Evolutionary conservation across 2,888 invertebrate genomes (phyloP), one percentile per base, ranked within the genome.

Genomic region (Eremobia ochroleuca): DNA sequence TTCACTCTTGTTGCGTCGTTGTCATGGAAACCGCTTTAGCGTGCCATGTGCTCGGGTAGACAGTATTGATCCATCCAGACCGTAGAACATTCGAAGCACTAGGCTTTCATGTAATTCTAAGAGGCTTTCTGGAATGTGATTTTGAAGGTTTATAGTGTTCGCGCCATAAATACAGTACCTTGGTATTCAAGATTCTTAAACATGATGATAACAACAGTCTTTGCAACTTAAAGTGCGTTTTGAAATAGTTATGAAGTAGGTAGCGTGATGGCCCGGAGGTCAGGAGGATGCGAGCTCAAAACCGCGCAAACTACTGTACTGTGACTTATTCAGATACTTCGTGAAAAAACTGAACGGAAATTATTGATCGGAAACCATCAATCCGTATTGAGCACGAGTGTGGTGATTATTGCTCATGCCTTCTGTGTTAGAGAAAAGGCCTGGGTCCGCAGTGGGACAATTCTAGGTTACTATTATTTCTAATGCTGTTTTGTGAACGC

Each of bases 61-160:
- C 25, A 40, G 59, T 81, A 81, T 81, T 73, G 82, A 82, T 81
- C 69, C 59, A 40, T 34, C 34, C 15, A 58, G 52, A 34, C 62
- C 21, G 4, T 21, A 11, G 15, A 70, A 68, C n/a, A 55, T 81
- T 77, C 31, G 25, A 18, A 69, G 28, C 15, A 82, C 81, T 73
- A 81, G 77, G 81, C 21, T 61, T 46, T 21, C 82, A 81, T 58
- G 34, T 31, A 37, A 31, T 9, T 13, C 21, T 52, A 58, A 69
- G 82, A 69, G 37, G 31, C 2, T 70, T 49, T n/a, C 2, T 34
- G 62, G 70, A 81, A 71, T 59, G 40, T 25, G 21, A 25, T 37
- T 49, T 15, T 37, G 58, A 28, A 64, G 43, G 15, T 58, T n/a
- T 18, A 8, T 34, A 13, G 0, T 46, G 25, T 59, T 34, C 15